Percentiles rank a stretch among this genome's conserved stretches.
These are phyloP conservation scores for Apis laboriosa DNA, from an alignment of 1,140 invertebrate species.

Conservation along the genomic window DNA sequence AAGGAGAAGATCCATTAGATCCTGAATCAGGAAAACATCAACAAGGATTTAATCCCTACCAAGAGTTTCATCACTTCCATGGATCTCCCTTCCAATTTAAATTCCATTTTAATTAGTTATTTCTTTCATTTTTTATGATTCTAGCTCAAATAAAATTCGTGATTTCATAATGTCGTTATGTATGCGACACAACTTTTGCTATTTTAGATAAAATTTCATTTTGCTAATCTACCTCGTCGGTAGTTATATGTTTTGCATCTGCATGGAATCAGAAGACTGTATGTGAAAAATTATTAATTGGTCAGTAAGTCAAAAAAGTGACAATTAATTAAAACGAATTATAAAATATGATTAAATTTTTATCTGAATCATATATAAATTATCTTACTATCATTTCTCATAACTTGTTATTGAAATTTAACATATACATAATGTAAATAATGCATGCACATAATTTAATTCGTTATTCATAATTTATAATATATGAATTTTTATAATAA, in stretches of 20 bases:
- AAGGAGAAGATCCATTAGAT: conserved; percentile 98
- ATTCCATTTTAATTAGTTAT: conserved; percentile 92
- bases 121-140: conserved; percentile 1
- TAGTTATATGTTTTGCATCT: conserved; percentile 41
- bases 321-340: conserved; percentile 7
- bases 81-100: conserved; percentile 96
- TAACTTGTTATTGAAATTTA: neutral
- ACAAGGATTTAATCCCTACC: conserved; percentile 89
- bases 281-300: conserved; percentile 11
- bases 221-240: conserved; percentile 53
- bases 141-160: conserved; percentile 48
- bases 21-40: conserved; percentile 90
- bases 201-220: conserved; percentile 43
- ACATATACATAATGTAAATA: conserved; percentile 10
- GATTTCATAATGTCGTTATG: conserved; percentile 14
- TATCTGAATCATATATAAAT: no score
- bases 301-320: conserved; percentile 22
- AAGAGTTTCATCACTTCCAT: conserved; percentile 93
- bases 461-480: conserved; percentile 14
- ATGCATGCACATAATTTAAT: conserved; percentile 1
- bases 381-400: neutral
- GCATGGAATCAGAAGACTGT: conserved; percentile 23
- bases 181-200: conserved; percentile 13
- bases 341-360: neutral
- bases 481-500: neutral